Percentiles rank a stretch among this genome's conserved stretches.
Evolutionary conservation across 2,888 invertebrate genomes (phyloP).

Genomic region (Perdita meconis): DNA sequence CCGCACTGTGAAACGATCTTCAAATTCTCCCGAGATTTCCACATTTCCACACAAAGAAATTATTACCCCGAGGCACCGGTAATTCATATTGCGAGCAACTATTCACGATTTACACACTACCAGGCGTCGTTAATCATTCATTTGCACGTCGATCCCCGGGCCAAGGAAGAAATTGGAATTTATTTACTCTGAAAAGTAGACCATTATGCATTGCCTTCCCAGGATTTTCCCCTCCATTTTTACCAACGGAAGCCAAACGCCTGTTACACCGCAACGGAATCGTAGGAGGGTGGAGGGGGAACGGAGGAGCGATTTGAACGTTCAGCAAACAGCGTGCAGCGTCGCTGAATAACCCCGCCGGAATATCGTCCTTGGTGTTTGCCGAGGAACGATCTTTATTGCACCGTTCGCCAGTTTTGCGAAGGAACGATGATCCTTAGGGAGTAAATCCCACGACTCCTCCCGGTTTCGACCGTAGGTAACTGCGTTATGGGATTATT

Average conservation of each 20-base stretch:
- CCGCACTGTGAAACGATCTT: no score
- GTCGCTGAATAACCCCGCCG: conserved; percentile 19
- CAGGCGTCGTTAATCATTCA: conserved; percentile 14
- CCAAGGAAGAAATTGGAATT: conserved; percentile 8
- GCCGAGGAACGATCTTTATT: conserved; percentile 21
- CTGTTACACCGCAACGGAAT: conserved; percentile 23
- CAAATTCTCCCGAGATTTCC: neutral
- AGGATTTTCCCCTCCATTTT: conserved; percentile 37
- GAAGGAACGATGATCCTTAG: neutral
- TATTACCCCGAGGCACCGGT: no score
- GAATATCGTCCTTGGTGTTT: conserved; percentile 32
- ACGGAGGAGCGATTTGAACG: conserved; percentile 33
- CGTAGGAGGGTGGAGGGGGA: no score
- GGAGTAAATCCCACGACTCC: conserved; percentile 32
- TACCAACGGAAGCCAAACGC: conserved; percentile 45
- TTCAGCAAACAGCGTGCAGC: conserved; percentile 40
- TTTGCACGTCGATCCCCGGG: neutral
- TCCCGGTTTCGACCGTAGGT: conserved; percentile 5
- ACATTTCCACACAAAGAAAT: neutral
- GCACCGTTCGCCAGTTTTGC: conserved; percentile 24
- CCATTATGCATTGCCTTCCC: conserved; percentile 13
- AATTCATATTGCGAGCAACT: neutral
- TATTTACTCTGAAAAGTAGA: conserved; percentile 19
- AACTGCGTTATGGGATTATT: conserved; percentile 39
- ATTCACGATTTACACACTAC: neutral